Evolutionary conservation across 1,140 invertebrate species (phyloP).

Genomic region (Drosophila pruinosa): DNA sequence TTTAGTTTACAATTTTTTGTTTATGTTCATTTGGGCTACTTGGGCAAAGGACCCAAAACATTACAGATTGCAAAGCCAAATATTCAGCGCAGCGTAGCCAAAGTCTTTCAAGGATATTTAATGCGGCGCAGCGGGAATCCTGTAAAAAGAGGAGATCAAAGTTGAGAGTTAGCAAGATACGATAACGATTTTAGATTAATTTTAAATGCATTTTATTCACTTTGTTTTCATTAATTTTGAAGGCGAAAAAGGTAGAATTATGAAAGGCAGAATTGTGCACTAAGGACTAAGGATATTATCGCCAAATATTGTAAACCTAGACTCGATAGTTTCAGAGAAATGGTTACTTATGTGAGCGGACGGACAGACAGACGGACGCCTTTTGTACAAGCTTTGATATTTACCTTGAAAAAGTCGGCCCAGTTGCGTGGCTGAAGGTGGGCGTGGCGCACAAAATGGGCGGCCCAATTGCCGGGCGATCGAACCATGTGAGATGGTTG

Average conservation of each 20-base stretch:
- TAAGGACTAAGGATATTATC: too few relatives aligned
- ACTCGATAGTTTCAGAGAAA: too few relatives aligned
- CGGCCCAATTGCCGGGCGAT: background rate
- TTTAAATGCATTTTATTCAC: background rate
- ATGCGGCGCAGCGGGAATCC: conserved; percentile 27
- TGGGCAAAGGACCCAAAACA: conserved; percentile 15
- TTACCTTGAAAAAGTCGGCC: conserved; percentile 71
- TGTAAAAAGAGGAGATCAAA: conserved; percentile 23
- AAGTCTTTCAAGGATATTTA: conserved; percentile 60
- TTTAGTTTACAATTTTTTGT: conserved; percentile 5
- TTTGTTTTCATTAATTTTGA: too few relatives aligned
- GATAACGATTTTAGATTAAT: background rate
- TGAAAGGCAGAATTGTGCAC: too few relatives aligned
- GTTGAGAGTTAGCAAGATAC: background rate
- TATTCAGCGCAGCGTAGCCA: conserved; percentile 35
- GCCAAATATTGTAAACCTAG: too few relatives aligned
- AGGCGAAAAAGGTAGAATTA: too few relatives aligned
- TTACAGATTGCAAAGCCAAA: conserved; percentile 13
- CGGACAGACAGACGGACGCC: too few relatives aligned
- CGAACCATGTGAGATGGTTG: background rate
- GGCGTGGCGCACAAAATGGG: conserved; percentile 24
- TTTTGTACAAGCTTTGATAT: too few relatives aligned
- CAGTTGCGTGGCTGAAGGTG: conserved; percentile 31
- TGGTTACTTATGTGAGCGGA: too few relatives aligned
- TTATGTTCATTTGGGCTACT: background rate